phyloP scores from a whole-genome alignment of 1,140 invertebrate genomes.

The Calliphora vicina region DNA sequence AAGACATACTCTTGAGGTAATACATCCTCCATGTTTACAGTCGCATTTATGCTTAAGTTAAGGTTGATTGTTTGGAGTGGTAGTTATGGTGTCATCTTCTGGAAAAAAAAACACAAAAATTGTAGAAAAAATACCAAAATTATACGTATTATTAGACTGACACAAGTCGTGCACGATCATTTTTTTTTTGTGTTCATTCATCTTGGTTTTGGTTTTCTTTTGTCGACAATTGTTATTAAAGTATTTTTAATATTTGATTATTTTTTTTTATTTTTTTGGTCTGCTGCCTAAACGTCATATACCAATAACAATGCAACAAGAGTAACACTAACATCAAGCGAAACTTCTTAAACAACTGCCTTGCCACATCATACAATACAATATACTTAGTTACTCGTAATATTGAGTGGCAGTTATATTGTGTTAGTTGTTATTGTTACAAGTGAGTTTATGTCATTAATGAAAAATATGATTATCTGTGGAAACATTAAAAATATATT shows the following conservation, averaged over 20 bases:
- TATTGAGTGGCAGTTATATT: constrained; percentile 25
- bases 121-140: not conserved
- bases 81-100: constrained; percentile 21
- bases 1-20: not conserved
- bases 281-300: not conserved
- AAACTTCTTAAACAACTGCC: not conserved
- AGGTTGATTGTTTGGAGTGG: constrained; percentile 25
- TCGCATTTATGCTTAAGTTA: not conserved
- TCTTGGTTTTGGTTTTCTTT: not conserved
- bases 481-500: constrained; percentile 9
- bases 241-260: not conserved
- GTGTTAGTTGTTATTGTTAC: constrained; percentile 3
- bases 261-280: not conserved
- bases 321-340: no score
- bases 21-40: not conserved
- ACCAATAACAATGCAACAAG: not conserved
- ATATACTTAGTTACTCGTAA: no score
- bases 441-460: constrained; percentile 27
- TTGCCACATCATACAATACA: not conserved
- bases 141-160: constrained; percentile 31
- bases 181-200: not conserved
- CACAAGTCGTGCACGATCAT: constrained; percentile 30
- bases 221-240: constrained; percentile 31
- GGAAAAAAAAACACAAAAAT: not conserved
- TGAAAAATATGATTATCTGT: constrained; percentile 32